Evolutionary conservation across 2,113 vertebrate genomes (phyloP), one percentile per base, ranked within the genome.

Genomic region (Tursiops truncatus): DNA sequence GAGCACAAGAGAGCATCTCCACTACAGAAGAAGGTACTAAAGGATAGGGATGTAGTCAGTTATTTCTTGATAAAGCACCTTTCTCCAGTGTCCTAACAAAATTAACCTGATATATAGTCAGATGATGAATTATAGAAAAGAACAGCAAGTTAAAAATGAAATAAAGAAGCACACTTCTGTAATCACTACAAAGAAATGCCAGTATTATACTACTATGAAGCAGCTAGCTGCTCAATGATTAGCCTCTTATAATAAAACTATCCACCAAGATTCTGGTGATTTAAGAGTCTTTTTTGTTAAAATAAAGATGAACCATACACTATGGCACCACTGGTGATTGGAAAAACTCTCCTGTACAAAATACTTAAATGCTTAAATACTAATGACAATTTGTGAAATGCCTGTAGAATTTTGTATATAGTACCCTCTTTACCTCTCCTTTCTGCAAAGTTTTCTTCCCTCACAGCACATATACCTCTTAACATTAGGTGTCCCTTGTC

Each of bases 61-160:
- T 85, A 92, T 73, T 89, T 88, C 63, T 74, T 94, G 28, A 85
- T 77, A 92, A 85, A 86, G n/a, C 6, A 89, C 36, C 77, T 92
- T 88, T 58, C 26, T 53, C 53, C 33, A 92, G 31, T 65, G 18
- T 14, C 33, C 60, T 84, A 91, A 84, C 33, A 86, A 36, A 93
- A 70, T 79, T 50, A 88, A 73, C 18, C 65, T 80, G 33, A 68
- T 36, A 91, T 82, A 14, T 36, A 11, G 47, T 41, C 53, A 67
- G 67, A 79, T 84, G 62, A 70, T 73, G 56, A 80, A 73, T 8
- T 92, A 65, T 0, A 76, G 74, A 81, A 96, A 96, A 65, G 31
- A 92, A 28, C 23, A 86, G 26, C 36, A 41, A 87, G 77, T 56
- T 95, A 93, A 93, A 94, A 87, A 76, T 38, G 90, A 89, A 71